Percentiles rank a stretch among this genome's conserved stretches.
These are phyloP conservation scores for Dasyornis broadbenti DNA, from an alignment of 2,113 vertebrate species.

Conservation along the genomic window DNA sequence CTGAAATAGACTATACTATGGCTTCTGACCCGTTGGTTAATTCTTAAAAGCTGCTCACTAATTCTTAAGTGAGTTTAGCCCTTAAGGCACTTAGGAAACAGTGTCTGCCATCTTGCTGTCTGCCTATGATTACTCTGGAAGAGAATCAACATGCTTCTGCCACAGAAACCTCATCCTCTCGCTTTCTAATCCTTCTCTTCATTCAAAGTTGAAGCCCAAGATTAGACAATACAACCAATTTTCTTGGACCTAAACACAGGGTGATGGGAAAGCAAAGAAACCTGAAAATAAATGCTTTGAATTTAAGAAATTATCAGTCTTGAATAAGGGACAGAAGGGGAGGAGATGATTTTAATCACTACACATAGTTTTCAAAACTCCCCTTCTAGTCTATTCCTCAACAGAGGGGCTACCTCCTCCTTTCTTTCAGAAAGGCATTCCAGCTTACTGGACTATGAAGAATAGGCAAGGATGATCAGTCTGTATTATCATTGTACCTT, in stretches of 20 bases:
- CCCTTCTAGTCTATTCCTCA: not conserved
- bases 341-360: not conserved
- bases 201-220: not conserved
- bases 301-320: not conserved
- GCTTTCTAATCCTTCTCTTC: not conserved
- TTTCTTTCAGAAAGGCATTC: not conserved
- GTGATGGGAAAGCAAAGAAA: not conserved
- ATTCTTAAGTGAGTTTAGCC: not conserved
- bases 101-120: not conserved
- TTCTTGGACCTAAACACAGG: not conserved
- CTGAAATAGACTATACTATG: not conserved
- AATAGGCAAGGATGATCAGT: not conserved
- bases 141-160: not conserved
- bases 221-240: not conserved
- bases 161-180: not conserved
- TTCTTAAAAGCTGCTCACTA: not conserved
- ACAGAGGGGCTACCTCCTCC: not conserved
- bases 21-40: not conserved
- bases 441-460: not conserved
- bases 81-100: not conserved
- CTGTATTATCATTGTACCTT: constrained; percentile 76
- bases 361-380: not conserved
- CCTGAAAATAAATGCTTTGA: not conserved
- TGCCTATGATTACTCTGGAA: not conserved
- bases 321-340: not conserved